These are phyloP conservation scores for Toxotes jaculatrix DNA, from an alignment of 2,113 vertebrate genomes.

Conservation along the genomic window DNA sequence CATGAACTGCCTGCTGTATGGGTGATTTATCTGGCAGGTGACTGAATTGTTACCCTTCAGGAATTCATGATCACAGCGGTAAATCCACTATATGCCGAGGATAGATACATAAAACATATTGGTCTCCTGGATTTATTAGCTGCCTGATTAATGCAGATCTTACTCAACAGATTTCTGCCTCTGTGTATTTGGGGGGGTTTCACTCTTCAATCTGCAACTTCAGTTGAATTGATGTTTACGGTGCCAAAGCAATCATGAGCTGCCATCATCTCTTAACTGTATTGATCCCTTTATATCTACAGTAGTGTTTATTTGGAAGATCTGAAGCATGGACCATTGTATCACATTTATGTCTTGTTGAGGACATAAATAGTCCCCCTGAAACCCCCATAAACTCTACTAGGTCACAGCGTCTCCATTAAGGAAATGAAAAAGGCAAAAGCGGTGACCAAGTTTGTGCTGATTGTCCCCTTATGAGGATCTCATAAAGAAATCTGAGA, in stretches of 20 bases:
- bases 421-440: conserved; percentile 71
- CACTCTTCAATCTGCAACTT: conserved; percentile 10
- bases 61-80: conserved; percentile 58
- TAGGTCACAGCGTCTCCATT: conserved; percentile 70
- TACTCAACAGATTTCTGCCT: conserved; percentile 52
- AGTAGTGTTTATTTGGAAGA: conserved; percentile 31
- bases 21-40: conserved; percentile 59
- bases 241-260: conserved; percentile 41
- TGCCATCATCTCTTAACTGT: conserved; percentile 34
- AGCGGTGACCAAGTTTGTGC: conserved; percentile 55
- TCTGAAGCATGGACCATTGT: conserved; percentile 36
- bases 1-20: conserved; percentile 22
- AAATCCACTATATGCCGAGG: conserved; percentile 49
- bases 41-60: conserved; percentile 56
- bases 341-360: conserved; percentile 63
- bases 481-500: conserved; percentile 66
- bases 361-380: conserved; percentile 60
- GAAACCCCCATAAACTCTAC: conserved; percentile 62
- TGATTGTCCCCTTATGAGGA: conserved; percentile 68
- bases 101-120: conserved; percentile 61
- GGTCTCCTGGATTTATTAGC: conserved; percentile 61
- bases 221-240: conserved; percentile 32
- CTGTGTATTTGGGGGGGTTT: conserved; percentile 33
- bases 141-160: conserved; percentile 65
- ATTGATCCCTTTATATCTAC: conserved; percentile 46